Percentiles rank a stretch among this genome's conserved stretches.
These are phyloP conservation scores for Drosophila barbarae DNA, from an alignment of 2,888 invertebrate genomes.

Conservation along the genomic window DNA sequence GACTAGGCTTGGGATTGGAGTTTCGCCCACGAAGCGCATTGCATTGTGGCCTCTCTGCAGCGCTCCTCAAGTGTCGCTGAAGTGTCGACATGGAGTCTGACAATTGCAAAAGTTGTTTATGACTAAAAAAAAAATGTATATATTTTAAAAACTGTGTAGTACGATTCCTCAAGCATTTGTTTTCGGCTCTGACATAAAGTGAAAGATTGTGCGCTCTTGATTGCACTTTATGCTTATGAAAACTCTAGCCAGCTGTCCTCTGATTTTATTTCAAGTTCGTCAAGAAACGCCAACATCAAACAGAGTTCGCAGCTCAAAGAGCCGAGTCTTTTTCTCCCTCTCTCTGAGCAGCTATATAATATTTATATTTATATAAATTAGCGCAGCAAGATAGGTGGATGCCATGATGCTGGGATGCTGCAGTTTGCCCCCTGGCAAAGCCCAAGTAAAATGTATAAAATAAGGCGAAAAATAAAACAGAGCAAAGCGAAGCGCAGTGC, in stretches of 20 bases:
- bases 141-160: neutral
- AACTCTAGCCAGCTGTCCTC: constrained; percentile 5
- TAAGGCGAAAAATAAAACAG: constrained; percentile 23
- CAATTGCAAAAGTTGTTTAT: constrained; percentile 64
- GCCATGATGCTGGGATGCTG: constrained; percentile 31
- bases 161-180: constrained; percentile 28
- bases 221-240: constrained; percentile 19
- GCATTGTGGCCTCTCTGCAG: constrained; percentile 11
- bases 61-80: constrained; percentile 46
- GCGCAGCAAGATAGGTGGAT: constrained; percentile 48
- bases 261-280: constrained; percentile 22
- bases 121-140: neutral
- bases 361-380: constrained; percentile 76
- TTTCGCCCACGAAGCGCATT: constrained; percentile 55
- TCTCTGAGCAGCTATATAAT: constrained; percentile 43
- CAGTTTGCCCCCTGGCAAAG: constrained; percentile 40
- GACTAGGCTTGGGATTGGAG: constrained; percentile 37
- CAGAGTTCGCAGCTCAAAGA: constrained; percentile 26
- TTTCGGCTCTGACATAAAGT: constrained; percentile 24
- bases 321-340: neutral
- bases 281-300: constrained; percentile 49
- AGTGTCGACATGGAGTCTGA: constrained; percentile 72
- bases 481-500: constrained; percentile 26
- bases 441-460: constrained; percentile 17
- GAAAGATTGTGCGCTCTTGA: constrained; percentile 30